Base-by-base conservation (phyloP, 92 coral and sea anemone genomes). In the Bergia puertoricense region DNA sequence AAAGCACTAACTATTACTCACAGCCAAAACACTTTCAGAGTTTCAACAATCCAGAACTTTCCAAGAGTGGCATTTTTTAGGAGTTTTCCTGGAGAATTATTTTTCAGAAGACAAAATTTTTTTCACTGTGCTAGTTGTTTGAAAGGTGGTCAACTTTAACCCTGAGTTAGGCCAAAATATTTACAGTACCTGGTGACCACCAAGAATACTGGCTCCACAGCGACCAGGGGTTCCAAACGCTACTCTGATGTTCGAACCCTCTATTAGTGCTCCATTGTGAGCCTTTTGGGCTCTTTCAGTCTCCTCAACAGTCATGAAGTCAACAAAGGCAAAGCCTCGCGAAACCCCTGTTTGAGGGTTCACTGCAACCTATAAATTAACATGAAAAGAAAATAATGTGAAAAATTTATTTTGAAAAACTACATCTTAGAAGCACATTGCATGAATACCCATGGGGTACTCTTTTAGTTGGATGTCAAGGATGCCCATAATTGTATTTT, bases 181-280 rank as follows among this genome's bases (percentile, higher is more conserved):
- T 8, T 71, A 74, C 71, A 10, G 72, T 80, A 80, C 85, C 85
- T 89, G 92, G 10, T 88, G 93, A 14, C 88, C 83, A 0, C 96
- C 94, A 43, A 92, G 85, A 37, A 94, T 92, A 76, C 96, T 94
- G 6, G 94, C 95, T 15, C 96, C 99, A 11, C 92, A 90, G 73
- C 96, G 88, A n/a, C 99, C 99, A 37, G 99, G 99, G 74, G 98
- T 94, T 38, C 98, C 97, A 86, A 92, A 96, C 54, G 99, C 93
- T 41, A 95, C 94, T 8, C 99, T 94, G 66, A 96, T 91, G 79
- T 91, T 88, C 23, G 94, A 93, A 38, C 93, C 95, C 11, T 93
- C 96, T 6, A 96, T 81, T 69, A 84, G 68, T 7, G 94, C 93
- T 8, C 97, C 96, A 89, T 94, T 95, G 22, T 93, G 98, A 30